Percentiles rank a stretch among this genome's conserved stretches.
These are phyloP conservation scores for Cichladusa arquata DNA, from an alignment of 2,113 vertebrate species.

Conservation along the genomic window DNA sequence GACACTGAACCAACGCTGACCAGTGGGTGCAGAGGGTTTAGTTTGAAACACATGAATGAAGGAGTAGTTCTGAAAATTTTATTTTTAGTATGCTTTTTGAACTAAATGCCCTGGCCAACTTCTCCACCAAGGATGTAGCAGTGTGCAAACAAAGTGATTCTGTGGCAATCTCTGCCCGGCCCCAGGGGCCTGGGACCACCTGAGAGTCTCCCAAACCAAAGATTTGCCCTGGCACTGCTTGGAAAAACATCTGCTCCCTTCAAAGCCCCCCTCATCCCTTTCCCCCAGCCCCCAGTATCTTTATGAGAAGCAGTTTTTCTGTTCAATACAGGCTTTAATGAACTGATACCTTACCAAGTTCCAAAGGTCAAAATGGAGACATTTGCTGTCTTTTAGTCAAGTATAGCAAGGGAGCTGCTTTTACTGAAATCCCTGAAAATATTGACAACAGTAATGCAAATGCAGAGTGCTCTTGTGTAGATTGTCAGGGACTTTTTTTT, in stretches of 20 bases:
- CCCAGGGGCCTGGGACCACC: constrained; percentile 69
- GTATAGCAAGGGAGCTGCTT: constrained; percentile 77
- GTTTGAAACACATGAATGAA: constrained; percentile 69
- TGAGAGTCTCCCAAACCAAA: constrained; percentile 91
- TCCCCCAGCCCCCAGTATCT: constrained; percentile 43
- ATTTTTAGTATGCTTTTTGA: constrained; percentile 39
- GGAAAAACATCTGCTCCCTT: constrained; percentile 62
- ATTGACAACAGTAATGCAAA: constrained; percentile 74
- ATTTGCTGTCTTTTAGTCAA: constrained; percentile 79
- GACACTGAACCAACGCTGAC: constrained; percentile 47
- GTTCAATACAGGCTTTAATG: constrained; percentile 78
- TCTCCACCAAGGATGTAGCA: constrained; percentile 78
- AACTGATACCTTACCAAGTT: constrained; percentile 73
- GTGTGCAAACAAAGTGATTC: constrained; percentile 68
- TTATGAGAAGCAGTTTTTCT: constrained; percentile 79
- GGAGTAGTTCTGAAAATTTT: constrained; percentile 66
- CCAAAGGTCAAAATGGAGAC: constrained; percentile 88
- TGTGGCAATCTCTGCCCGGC: constrained; percentile 66
- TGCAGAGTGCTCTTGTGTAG: constrained; percentile 89
- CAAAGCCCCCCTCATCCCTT: constrained; percentile 35
- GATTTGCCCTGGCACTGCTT: constrained; percentile 86
- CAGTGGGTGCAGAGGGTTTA: constrained; percentile 57
- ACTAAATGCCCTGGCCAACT: constrained; percentile 63
- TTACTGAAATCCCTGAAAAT: constrained; percentile 77
- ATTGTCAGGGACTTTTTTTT: constrained; percentile 92